Percentiles rank a stretch among this genome's conserved stretches.
Evolutionary conservation across 2,113 vertebrate species (phyloP).

Genomic region (Tetrax tetrax): DNA sequence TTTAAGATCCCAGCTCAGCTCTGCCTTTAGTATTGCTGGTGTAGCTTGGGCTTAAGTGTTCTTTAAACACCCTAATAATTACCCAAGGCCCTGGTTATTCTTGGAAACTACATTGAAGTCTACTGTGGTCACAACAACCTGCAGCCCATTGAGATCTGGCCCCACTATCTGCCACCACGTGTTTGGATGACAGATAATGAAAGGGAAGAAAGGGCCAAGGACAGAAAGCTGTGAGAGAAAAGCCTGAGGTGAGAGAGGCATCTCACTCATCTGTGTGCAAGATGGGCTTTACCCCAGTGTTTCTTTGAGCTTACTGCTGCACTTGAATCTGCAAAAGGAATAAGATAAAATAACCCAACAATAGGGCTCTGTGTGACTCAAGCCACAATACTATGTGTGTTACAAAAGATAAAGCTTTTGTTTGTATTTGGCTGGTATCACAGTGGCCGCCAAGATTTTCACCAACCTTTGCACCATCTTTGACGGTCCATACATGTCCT

Average conservation of each 20-base stretch:
- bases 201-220: neutral
- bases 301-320: neutral
- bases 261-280: neutral
- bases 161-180: neutral
- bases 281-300: neutral
- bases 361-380: slow-evolving; percentile 13
- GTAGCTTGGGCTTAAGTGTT: neutral
- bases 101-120: neutral
- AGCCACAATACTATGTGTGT: neutral
- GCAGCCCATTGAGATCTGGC: neutral
- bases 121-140: neutral
- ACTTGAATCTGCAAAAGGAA: neutral
- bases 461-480: slow-evolving; percentile 22
- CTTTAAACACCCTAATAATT: neutral
- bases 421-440: slow-evolving; percentile 29
- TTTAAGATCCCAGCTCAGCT: neutral
- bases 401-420: slow-evolving; percentile 33
- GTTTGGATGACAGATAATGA: neutral
- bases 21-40: neutral
- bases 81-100: neutral
- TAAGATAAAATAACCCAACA: slow-evolving; percentile 22
- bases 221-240: neutral
- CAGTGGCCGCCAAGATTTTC: slow-evolving; percentile 10
- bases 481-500: neutral
- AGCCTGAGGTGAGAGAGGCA: neutral